Base-by-base conservation (phyloP, 2,113 vertebrate species). In the Narcine bancroftii region DNA sequence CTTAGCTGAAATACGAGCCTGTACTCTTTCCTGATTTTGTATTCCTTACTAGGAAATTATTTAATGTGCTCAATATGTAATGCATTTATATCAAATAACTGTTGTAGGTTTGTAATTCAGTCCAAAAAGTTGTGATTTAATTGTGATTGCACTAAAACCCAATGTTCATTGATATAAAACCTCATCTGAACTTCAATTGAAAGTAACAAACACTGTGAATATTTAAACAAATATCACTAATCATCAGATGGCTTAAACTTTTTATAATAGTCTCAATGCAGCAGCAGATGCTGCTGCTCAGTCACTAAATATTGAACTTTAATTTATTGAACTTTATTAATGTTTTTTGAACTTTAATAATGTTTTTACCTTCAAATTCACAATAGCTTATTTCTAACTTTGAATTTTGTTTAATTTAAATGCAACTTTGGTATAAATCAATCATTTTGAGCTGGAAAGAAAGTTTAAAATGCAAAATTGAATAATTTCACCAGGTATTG, bases 111-210 rank as follows among this genome's bases (percentile, higher is more conserved):
- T 96, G 94, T 95, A 95, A 96, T 96, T 97, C 96, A 97, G 95
- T 97, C 95, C 98, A 93, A 95, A 97, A 98, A 97, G 95, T 97
- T 96, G 92, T 96, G 97, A 99, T 97, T 97, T 96, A 96, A 98
- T 99, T 97, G 97, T 96, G 96, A 98, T 98, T 94, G 96, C 96
- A 97, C 97, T 98, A 97, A 97, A 97, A 96, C 96, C n/a, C 94
- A 95, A 95, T 96, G 95, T 95, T 95, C 93, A 95, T 94, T 96
- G 94, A 95, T 93, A 96, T 95, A 95, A 95, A 96, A 95, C 92
- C 94, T 76, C 96, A 95, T 96, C 95, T 96, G 95, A 96, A 94
- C 95, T 96, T 95, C 96, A 95, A 96, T 96, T 95, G 94, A 95
- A 94, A 95, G 96, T 97, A 97, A 97, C 95, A 95, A 96, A 96